These are phyloP conservation scores for Zootermopsis nevadensis DNA, from an alignment of 2,888 invertebrate species.

Conservation along the genomic window DNA sequence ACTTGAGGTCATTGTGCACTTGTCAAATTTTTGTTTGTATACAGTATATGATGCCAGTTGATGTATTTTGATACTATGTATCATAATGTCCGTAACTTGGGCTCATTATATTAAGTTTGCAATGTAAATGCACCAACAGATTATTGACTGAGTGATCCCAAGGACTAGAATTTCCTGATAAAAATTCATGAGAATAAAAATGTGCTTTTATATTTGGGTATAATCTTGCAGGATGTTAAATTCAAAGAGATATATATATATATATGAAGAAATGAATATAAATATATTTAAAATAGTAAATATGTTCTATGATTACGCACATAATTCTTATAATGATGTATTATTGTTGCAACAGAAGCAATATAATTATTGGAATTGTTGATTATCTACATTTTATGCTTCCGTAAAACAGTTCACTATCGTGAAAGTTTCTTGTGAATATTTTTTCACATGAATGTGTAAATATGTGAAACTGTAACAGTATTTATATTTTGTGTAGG, in stretches of 20 bases:
- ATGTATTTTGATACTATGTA: background rate
- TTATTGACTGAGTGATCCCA: background rate
- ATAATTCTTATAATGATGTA: slow-evolving; percentile 49
- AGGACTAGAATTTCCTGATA: background rate
- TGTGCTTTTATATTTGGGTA: slow-evolving; percentile 5
- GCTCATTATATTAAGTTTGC: slow-evolving; percentile 28
- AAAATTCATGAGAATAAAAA: slow-evolving; percentile 9
- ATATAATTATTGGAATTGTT: slow-evolving; percentile 49
- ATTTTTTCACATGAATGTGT: slow-evolving; percentile 17
- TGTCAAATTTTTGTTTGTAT: background rate
- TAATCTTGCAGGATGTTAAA: slow-evolving; percentile 21
- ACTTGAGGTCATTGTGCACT: background rate
- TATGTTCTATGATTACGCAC: slow-evolving; percentile 46
- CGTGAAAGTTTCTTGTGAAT: background rate
- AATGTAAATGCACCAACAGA: slow-evolving; percentile 28
- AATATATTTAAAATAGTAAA: slow-evolving; percentile 27
- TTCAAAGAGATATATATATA: slow-evolving; percentile 12
- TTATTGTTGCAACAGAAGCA: slow-evolving; percentile 52
- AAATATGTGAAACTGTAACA: slow-evolving; percentile 20
- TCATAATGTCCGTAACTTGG: background rate
- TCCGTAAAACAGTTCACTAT: slow-evolving; percentile 30
- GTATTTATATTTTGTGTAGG: slow-evolving; percentile 3
- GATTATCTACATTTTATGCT: slow-evolving; percentile 48
- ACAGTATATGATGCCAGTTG: background rate
- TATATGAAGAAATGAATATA: slow-evolving; percentile 15